Conservation (phyloP, 1,140 invertebrate species). For the Zeugodacus cucurbitae region DNA sequence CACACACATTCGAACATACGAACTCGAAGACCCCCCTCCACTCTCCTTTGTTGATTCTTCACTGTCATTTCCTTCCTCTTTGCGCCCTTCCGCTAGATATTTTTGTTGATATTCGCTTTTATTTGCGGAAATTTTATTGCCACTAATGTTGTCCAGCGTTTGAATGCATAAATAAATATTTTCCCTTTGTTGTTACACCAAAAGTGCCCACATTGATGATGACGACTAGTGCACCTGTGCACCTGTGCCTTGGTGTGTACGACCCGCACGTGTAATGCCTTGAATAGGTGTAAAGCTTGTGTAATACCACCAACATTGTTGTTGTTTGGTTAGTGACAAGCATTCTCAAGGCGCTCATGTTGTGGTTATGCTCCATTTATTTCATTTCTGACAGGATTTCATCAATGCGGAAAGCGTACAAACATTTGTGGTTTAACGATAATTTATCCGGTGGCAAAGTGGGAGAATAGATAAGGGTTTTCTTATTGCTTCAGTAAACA, state of each 20-base stretch:
- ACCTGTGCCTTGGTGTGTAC: background rate
- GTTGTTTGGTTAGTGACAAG: background rate
- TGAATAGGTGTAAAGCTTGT: background rate
- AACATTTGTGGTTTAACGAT: background rate
- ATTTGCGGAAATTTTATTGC: slow-evolving; percentile 32
- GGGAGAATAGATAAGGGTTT: background rate
- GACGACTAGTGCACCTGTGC: background rate
- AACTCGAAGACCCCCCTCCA: too few relatives aligned
- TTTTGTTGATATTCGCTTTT: background rate
- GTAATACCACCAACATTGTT: background rate
- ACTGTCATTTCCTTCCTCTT: slow-evolving; percentile 6
- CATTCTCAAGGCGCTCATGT: background rate
- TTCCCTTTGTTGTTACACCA: background rate
- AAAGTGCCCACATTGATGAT: background rate
- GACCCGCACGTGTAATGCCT: background rate
- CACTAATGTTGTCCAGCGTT: slow-evolving; percentile 7
- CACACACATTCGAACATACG: too few relatives aligned
- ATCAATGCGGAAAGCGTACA: background rate
- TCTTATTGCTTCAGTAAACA: too few relatives aligned
- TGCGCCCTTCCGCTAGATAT: background rate
- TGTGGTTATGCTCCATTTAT: background rate
- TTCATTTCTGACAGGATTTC: background rate
- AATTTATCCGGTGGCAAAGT: background rate
- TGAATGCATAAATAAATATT: slow-evolving; percentile 12
- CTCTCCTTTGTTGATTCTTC: background rate